Base-by-base conservation (phyloP, 37 sponge, comb jelly and placozoan genomes). In the Oscarella lobularis region DNA sequence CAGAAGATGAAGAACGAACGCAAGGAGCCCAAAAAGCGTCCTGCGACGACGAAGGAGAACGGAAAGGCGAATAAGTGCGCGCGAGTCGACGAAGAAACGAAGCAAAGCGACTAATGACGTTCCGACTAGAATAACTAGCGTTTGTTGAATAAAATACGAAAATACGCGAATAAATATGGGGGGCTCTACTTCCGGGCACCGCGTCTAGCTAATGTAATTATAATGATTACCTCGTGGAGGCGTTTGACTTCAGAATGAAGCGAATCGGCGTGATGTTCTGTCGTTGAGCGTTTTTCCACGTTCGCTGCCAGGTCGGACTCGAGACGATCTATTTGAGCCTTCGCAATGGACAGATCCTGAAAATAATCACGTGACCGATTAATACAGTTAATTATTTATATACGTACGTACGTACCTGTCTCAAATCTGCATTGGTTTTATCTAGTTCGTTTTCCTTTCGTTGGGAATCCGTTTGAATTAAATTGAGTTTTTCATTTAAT, bases 131-230 rank as follows among this genome's bases (percentile, higher is more conserved):
- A n/a, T n/a, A n/a, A n/a, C n/a, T n/a, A n/a, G n/a, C n/a, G n/a
- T n/a, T n/a, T n/a, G n/a, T n/a, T n/a, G n/a, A n/a, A n/a, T n/a
- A n/a, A n/a, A n/a, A n/a, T n/a, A n/a, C n/a, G n/a, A n/a, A n/a
- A n/a, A n/a, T n/a, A n/a, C n/a, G n/a, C n/a, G n/a, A n/a, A n/a
- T n/a, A n/a, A n/a, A n/a, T n/a, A n/a, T n/a, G n/a, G n/a, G n/a
- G n/a, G n/a, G n/a, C n/a, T n/a, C n/a, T n/a, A n/a, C n/a, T n/a
- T n/a, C n/a, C n/a, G n/a, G n/a, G n/a, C n/a, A n/a, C n/a, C n/a
- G n/a, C n/a, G n/a, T n/a, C n/a, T n/a, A n/a, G n/a, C 60, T 48
- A 48, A 48, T 48, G 60, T 48, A 48, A 48, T 9, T 48, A 48
- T 20, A 27, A 20, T 48, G 20, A 20, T 48, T 48, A 48, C 60